phyloP scores from a whole-genome alignment of 2,797 vertebrate species.

The Propithecus deckenii region DNA sequence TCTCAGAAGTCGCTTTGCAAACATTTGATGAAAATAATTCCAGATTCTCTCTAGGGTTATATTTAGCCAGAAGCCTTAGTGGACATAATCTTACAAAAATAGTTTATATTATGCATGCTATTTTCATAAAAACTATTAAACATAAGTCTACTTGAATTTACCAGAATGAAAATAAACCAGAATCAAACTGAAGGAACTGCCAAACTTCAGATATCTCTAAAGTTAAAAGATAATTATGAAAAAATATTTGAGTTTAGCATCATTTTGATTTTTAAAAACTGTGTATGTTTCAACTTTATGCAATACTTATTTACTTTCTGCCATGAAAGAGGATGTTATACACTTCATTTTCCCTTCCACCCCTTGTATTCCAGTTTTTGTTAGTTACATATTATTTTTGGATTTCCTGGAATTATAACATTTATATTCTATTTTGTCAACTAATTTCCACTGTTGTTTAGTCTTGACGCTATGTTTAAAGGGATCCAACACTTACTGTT shows the following conservation, averaged over 20 bases:
- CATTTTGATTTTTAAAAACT: background rate
- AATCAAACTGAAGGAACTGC: background rate
- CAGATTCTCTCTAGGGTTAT: background rate
- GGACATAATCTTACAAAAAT: background rate
- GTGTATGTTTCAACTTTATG: background rate
- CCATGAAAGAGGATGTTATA: background rate
- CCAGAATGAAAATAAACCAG: background rate
- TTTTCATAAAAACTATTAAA: background rate
- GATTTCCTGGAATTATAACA: background rate
- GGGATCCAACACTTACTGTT: background rate
- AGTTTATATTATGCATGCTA: background rate
- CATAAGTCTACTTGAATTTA: background rate
- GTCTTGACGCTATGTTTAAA: background rate
- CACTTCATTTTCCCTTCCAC: background rate
- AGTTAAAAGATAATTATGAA: background rate
- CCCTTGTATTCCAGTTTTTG: background rate
- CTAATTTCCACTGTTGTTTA: background rate
- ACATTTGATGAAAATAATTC: background rate
- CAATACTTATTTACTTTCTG: background rate
- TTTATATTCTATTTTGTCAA: background rate
- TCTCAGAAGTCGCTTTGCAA: background rate
- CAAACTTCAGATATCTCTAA: background rate
- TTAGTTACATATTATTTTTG: conserved; percentile 13
- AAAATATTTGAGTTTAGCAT: background rate
- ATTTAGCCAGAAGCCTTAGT: background rate